Evolutionary conservation across 2,888 invertebrate species (phyloP).

Genomic region (Agonopterix heracliana): DNA sequence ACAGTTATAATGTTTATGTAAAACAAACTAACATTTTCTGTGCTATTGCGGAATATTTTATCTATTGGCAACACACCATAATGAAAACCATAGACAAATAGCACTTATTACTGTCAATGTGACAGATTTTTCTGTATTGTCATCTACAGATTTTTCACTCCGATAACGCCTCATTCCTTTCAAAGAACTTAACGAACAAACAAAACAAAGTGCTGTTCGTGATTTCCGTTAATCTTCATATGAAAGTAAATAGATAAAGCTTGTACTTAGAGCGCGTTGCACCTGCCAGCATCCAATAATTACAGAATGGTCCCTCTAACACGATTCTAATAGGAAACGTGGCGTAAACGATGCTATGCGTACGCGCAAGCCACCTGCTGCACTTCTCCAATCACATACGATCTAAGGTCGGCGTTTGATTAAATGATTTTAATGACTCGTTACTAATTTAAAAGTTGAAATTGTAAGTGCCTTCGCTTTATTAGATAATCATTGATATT

Average conservation of each 20-base stretch:
- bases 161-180: too few relatives aligned
- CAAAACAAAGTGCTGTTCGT: slow-evolving; percentile 3
- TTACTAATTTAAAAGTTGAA: slow-evolving; percentile 1
- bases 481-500: too few relatives aligned
- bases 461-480: neutral
- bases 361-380: slow-evolving; percentile 28
- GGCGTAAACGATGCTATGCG: slow-evolving; percentile 24
- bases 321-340: slow-evolving; percentile 48
- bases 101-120: too few relatives aligned
- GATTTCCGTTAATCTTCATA: slow-evolving; percentile 35
- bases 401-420: slow-evolving; percentile 7
- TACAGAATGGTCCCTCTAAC: slow-evolving; percentile 54
- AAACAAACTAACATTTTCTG: too few relatives aligned
- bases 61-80: too few relatives aligned
- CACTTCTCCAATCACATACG: slow-evolving; percentile 32
- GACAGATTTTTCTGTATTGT: too few relatives aligned
- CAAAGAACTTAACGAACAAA: too few relatives aligned
- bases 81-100: too few relatives aligned
- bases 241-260: slow-evolving; percentile 41
- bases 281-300: slow-evolving; percentile 60
- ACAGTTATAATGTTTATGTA: too few relatives aligned
- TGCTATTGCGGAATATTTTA: too few relatives aligned
- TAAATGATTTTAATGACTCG: slow-evolving; percentile 1
- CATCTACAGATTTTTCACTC: too few relatives aligned
- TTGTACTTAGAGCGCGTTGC: slow-evolving; percentile 29